phyloP scores from a whole-genome alignment of 2,113 vertebrate genomes.

The Chrysochloris asiatica region DNA sequence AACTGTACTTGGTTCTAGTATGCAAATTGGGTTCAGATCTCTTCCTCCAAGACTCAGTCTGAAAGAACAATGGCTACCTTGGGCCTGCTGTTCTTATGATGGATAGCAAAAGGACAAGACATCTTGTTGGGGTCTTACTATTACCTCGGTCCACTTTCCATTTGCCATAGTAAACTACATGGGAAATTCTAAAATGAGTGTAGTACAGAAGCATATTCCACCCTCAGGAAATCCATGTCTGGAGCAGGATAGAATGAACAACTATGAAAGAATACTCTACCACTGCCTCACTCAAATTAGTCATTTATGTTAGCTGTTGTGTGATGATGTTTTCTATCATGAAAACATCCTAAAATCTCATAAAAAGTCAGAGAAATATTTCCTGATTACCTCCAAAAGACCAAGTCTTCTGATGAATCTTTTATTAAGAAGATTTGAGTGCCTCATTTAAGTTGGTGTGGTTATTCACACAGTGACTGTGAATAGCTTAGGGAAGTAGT shows the following conservation, averaged over 20 bases:
- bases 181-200: not conserved
- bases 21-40: not conserved
- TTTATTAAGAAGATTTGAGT: too few species aligned
- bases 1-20: not conserved
- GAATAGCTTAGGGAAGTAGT: too few species aligned
- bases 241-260: not conserved
- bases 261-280: not conserved
- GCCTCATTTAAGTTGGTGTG: too few species aligned
- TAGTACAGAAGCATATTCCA: not conserved
- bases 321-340: not conserved
- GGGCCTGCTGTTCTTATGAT: not conserved
- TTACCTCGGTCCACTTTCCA: not conserved
- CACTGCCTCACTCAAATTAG: not conserved
- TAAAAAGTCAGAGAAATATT: not conserved
- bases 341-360: not conserved
- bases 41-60: not conserved
- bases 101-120: not conserved
- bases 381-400: too few species aligned
- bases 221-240: not conserved
- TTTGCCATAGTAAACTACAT: not conserved
- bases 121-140: not conserved
- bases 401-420: too few species aligned
- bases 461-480: too few species aligned
- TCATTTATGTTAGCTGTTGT: not conserved
- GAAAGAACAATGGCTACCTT: not conserved